phyloP scores from a whole-genome alignment of 2,113 vertebrate species.

The Illadopsis cleaveri region DNA sequence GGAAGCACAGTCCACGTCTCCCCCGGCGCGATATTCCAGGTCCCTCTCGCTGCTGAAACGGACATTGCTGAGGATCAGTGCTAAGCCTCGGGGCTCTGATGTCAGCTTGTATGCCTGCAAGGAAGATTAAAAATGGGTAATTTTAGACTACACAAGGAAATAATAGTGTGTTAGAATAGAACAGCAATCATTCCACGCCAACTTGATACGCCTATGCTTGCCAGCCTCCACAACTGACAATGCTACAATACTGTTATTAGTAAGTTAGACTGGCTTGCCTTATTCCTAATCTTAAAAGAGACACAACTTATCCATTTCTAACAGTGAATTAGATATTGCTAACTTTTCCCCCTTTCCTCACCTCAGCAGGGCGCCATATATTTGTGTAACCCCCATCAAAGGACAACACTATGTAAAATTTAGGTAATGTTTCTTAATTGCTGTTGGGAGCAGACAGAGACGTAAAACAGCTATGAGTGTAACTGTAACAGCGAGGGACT shows the following conservation, averaged over 20 bases:
- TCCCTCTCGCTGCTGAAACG: constrained; percentile 83
- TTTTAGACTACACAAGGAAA: not conserved
- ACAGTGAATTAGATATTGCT: not conserved
- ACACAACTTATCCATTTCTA: not conserved
- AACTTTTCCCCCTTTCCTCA: not conserved
- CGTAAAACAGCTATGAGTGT: not conserved
- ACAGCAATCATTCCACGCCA: not conserved
- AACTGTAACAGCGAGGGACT: not conserved
- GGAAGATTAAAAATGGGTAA: not conserved
- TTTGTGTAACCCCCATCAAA: not conserved
- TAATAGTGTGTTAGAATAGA: not conserved
- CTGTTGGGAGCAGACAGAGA: not conserved
- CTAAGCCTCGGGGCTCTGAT: constrained; percentile 86
- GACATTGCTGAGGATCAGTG: constrained; percentile 91
- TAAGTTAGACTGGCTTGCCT: not conserved
- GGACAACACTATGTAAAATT: not conserved
- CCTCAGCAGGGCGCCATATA: not conserved
- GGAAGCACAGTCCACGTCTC: constrained; percentile 87
- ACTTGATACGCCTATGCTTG: not conserved
- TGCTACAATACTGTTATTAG: not conserved
- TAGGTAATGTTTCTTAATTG: not conserved
- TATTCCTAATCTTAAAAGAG: not conserved
- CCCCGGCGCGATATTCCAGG: constrained; percentile 87
- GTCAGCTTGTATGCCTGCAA: constrained; percentile 87
- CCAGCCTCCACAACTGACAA: not conserved